These are phyloP conservation scores for Melanotaenia trifasciata DNA, from an alignment of 2,797 vertebrate species.

Conservation along the genomic window DNA sequence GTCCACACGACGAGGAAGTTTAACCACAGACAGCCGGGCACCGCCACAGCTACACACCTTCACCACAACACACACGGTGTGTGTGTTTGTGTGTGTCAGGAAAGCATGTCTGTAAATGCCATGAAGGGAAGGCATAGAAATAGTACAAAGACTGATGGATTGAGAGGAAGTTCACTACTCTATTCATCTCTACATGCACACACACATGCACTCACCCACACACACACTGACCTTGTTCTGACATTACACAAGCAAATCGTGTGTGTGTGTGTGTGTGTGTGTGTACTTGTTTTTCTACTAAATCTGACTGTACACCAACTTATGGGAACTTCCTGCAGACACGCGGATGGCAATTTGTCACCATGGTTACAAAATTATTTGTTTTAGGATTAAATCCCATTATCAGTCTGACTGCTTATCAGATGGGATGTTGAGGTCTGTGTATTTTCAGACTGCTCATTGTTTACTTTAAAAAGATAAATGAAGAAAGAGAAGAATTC, in stretches of 20 bases:
- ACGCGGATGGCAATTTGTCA: too few relatives aligned
- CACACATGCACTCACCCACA: not conserved
- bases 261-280: slow-evolving; percentile 1
- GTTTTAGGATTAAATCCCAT: too few relatives aligned
- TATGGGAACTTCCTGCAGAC: too few relatives aligned
- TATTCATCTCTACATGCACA: slow-evolving; percentile 7
- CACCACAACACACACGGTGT: slow-evolving; percentile 16
- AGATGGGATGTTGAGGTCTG: too few relatives aligned
- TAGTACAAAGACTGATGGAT: not conserved
- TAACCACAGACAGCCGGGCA: slow-evolving; percentile 47
- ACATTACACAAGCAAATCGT: slow-evolving; percentile 45
- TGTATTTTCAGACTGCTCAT: too few relatives aligned
- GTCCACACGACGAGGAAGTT: slow-evolving; percentile 10
- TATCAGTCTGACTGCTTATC: too few relatives aligned
- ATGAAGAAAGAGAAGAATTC: too few relatives aligned
- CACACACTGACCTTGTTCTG: slow-evolving; percentile 48
- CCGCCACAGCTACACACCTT: slow-evolving; percentile 14
- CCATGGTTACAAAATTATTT: too few relatives aligned
- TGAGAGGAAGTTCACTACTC: not conserved
- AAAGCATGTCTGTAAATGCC: slow-evolving; percentile 49
- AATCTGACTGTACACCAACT: too few relatives aligned
- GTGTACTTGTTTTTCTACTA: not conserved
- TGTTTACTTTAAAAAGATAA: too few relatives aligned
- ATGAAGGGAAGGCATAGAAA: not conserved
- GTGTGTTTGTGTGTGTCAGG: not conserved